phyloP scores from a whole-genome alignment of 2,888 invertebrate species.

The Shargacucullia verbasci region DNA sequence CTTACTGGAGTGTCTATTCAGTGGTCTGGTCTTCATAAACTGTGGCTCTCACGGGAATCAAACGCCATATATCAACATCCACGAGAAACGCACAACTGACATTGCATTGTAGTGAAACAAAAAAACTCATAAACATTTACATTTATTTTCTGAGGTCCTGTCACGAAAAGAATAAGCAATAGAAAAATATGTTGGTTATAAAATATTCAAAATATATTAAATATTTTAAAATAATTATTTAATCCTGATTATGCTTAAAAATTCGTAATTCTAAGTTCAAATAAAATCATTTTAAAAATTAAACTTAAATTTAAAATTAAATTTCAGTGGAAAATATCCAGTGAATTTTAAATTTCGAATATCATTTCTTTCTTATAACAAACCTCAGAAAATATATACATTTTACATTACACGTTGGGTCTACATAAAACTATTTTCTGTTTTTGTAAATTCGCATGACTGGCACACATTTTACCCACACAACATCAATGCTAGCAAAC shows the following conservation, averaged over 20 bases:
- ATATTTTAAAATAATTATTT: no score
- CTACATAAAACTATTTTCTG: constrained; percentile 67
- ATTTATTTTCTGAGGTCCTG: constrained; percentile 15
- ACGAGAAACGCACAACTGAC: constrained; percentile 22
- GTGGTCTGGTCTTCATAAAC: constrained; percentile 9
- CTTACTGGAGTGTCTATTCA: background rate
- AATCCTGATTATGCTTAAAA: background rate
- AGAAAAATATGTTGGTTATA: constrained; percentile 8
- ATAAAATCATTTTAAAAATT: no score
- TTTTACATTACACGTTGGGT: constrained; percentile 82
- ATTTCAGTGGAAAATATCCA: no score
- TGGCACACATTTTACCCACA: constrained; percentile 63
- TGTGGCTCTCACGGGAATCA: constrained; percentile 15
- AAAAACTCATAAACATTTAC: constrained; percentile 29
- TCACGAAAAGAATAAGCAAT: no score
- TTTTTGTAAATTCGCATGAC: constrained; percentile 69
- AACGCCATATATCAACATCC: constrained; percentile 33
- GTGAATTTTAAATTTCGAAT: background rate
- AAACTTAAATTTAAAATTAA: no score
- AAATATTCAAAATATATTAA: no score
- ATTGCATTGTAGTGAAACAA: constrained; percentile 26
- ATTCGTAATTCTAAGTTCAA: no score
- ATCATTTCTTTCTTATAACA: constrained; percentile 1
- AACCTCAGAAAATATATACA: constrained; percentile 57
- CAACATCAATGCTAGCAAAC: constrained; percentile 61